Percentiles rank a stretch among this genome's conserved stretches.
phyloP scores from a whole-genome alignment of 2,113 vertebrate species.

The Ailuropoda melanoleuca region DNA sequence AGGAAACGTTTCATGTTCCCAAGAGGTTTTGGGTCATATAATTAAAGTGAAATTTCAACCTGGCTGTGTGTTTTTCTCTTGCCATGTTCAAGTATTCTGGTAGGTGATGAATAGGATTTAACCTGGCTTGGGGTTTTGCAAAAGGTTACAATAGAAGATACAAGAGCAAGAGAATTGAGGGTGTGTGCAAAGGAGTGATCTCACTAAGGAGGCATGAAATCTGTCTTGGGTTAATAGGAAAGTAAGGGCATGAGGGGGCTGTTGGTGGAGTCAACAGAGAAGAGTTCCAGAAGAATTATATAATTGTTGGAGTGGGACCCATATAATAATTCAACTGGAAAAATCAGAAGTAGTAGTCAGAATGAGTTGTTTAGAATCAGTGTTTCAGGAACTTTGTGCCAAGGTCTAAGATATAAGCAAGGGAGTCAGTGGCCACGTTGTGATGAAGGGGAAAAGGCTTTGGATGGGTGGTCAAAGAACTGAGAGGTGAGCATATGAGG shows the following conservation, averaged over 20 bases:
- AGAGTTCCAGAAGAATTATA: background rate
- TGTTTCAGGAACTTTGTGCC: background rate
- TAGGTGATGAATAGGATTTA: background rate
- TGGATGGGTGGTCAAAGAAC: background rate
- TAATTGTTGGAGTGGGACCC: background rate
- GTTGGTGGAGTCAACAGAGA: background rate
- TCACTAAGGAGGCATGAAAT: background rate
- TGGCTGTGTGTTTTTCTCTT: background rate
- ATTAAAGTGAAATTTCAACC: background rate
- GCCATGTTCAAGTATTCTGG: background rate
- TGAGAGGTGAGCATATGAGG: background rate
- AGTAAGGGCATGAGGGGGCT: background rate
- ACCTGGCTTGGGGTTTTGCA: background rate
- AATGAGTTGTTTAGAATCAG: background rate
- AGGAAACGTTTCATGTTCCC: background rate
- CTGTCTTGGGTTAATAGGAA: background rate
- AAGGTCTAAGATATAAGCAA: background rate
- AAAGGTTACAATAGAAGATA: background rate
- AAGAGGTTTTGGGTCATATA: background rate
- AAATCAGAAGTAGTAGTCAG: background rate
- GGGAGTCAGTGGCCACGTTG: background rate
- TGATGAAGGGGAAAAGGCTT: background rate
- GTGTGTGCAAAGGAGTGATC: background rate
- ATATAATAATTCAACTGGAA: background rate
- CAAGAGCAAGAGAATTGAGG: background rate